These are phyloP conservation scores for Peromyscus nudipes DNA, from an alignment of 2,797 vertebrate genomes.

Conservation along the genomic window DNA sequence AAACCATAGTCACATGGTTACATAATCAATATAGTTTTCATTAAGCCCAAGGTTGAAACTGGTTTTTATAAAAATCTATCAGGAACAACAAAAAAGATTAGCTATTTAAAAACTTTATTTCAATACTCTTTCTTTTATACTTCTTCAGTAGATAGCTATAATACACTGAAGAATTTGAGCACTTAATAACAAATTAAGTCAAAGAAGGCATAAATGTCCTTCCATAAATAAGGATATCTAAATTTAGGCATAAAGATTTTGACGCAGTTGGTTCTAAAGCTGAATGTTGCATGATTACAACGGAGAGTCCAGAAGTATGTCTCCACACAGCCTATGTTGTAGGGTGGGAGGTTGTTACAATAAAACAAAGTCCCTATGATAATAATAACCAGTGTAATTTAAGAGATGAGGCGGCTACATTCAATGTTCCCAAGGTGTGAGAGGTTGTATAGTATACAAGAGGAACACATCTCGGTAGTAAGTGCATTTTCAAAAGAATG, in stretches of 20 bases:
- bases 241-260: conserved; percentile 23
- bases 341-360: neutral
- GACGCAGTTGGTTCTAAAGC: neutral
- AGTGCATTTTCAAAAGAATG: conserved; percentile 22
- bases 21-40: conserved; percentile 14
- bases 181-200: neutral
- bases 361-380: neutral
- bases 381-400: neutral
- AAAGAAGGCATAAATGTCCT: neutral
- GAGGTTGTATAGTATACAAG: neutral
- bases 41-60: conserved; percentile 14
- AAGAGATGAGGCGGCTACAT: neutral
- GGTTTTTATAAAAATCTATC: neutral
- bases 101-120: conserved; percentile 1
- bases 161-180: neutral
- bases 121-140: neutral
- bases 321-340: neutral
- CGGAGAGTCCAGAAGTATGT: neutral
- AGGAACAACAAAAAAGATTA: neutral
- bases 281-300: neutral
- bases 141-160: neutral
- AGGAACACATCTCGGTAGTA: neutral
- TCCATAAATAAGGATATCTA: neutral
- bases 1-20: neutral
- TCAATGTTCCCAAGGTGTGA: neutral